These are phyloP conservation scores for Capitulum mitella DNA, from an alignment of 2,888 invertebrate species.

Conservation along the genomic window DNA sequence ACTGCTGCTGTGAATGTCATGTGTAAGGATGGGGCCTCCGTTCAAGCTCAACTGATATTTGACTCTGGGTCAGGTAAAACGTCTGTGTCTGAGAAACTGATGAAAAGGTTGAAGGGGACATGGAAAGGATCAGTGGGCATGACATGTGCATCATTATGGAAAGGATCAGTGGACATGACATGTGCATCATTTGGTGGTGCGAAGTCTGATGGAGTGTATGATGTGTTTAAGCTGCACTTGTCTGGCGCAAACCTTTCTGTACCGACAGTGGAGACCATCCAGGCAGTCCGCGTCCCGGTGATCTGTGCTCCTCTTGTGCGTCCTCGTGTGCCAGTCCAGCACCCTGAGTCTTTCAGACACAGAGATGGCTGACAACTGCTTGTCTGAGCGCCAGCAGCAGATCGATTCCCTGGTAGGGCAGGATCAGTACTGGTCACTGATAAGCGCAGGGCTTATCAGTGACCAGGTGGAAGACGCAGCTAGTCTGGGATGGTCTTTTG, in stretches of 20 bases:
- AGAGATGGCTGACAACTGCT: not conserved
- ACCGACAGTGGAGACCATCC: not conserved
- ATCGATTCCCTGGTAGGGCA: not conserved
- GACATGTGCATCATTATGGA: too few relatives aligned
- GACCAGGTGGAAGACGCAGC: not conserved
- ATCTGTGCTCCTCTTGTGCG: not conserved
- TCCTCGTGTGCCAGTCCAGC: not conserved
- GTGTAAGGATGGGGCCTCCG: not conserved
- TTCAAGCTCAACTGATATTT: not conserved
- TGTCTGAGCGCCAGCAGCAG: not conserved
- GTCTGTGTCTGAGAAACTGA: not conserved
- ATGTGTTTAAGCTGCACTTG: not conserved
- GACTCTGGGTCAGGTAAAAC: not conserved
- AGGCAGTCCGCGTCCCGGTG: not conserved
- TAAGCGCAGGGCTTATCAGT: not conserved
- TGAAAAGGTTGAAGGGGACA: not conserved
- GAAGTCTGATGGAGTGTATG: not conserved
- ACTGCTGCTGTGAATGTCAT: not conserved
- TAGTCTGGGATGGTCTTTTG: not conserved
- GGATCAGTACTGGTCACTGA: not conserved
- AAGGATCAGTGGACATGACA: not conserved
- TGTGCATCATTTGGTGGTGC: not conserved
- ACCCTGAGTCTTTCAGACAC: not conserved
- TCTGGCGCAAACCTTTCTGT: not conserved
- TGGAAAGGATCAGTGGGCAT: too few relatives aligned